Evolutionary conservation across 2,888 invertebrate genomes (phyloP), one percentile per base, ranked within the genome.

Genomic region (Beris chalybata): DNA sequence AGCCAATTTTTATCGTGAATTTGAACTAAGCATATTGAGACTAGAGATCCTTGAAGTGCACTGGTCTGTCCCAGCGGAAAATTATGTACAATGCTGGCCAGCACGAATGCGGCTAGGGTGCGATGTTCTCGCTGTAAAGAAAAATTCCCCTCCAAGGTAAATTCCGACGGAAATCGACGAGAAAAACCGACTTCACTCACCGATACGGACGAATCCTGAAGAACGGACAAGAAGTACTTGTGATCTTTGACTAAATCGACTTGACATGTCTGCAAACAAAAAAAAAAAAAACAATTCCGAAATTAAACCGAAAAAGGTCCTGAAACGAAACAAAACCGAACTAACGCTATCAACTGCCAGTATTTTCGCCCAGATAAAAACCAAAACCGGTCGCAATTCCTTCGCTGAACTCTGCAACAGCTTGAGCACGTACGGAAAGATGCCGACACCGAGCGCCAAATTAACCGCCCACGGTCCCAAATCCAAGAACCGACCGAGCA

Each of bases 291-390:
- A n/a, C n/a, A n/a, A n/a, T n/a, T n/a, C n/a, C n/a, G n/a, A n/a
- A n/a, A n/a, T n/a, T n/a, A 5, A n/a, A 13, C 47, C 6, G 12
- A 47, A 6, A 11, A 5, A 47, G 30, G 13, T 22, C 47, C 50
- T 43, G 30, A 22, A 12, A 32, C 70, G 7, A 57, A 44, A 31
- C 13, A 47, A 32, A 65, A 29, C 67, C 53, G n/a, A n/a, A 84
- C 88, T 86, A 76, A 93, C 94, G 78, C 89, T 91, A 79, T 99
- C 98, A 5, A 97, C 95, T 38, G 97, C 96, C 67, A 99, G 83
- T 74, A 99, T 97, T 83, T 97, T 97, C 15, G 99, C 97, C 99
- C 99, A 99, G 73, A 99, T 97, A 80, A 97, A 97, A 53, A 98
- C 96, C 73, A 99, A 86, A 68, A 96, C 86, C 6, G 96, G 93